Evolutionary conservation across 2,113 vertebrate species (phyloP).

Genomic region (Lasiurus cinereus): DNA sequence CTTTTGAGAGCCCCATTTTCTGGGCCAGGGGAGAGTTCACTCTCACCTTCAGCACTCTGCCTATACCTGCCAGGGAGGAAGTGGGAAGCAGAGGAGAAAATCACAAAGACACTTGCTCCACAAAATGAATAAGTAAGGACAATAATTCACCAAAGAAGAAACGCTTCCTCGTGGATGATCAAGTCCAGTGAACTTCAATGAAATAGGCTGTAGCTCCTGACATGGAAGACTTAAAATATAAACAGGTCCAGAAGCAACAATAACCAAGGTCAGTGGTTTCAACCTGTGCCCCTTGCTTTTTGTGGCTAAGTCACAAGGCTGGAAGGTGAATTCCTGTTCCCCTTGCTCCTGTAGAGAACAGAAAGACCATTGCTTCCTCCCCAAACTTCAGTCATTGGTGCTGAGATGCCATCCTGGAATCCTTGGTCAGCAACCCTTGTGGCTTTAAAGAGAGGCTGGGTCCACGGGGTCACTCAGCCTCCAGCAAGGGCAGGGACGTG

Average conservation of each 20-base stretch:
- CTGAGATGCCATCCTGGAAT: background rate
- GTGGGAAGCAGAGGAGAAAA: background rate
- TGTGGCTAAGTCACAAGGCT: background rate
- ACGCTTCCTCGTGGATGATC: background rate
- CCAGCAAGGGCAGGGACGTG: background rate
- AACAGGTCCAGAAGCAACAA: slow-evolving; percentile 39
- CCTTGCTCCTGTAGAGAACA: slow-evolving; percentile 63
- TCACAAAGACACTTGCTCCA: background rate
- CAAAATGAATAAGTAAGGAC: background rate
- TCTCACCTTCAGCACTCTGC: background rate
- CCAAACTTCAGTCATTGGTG: background rate
- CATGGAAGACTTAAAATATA: slow-evolving; percentile 10
- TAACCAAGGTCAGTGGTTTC: background rate
- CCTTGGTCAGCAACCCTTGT: background rate
- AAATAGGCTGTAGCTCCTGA: slow-evolving; percentile 21
- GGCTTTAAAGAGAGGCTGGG: background rate
- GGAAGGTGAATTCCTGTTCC: background rate
- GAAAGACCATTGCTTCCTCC: background rate
- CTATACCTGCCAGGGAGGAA: background rate
- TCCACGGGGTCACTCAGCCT: background rate
- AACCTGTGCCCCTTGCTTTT: slow-evolving; percentile 1
- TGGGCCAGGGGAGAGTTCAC: background rate
- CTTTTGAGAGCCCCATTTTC: background rate
- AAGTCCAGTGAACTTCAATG: slow-evolving; percentile 3
- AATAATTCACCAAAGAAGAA: background rate